Conservation (phyloP, 2,113 vertebrate genomes). For the Herpetotheres cachinnans region DNA sequence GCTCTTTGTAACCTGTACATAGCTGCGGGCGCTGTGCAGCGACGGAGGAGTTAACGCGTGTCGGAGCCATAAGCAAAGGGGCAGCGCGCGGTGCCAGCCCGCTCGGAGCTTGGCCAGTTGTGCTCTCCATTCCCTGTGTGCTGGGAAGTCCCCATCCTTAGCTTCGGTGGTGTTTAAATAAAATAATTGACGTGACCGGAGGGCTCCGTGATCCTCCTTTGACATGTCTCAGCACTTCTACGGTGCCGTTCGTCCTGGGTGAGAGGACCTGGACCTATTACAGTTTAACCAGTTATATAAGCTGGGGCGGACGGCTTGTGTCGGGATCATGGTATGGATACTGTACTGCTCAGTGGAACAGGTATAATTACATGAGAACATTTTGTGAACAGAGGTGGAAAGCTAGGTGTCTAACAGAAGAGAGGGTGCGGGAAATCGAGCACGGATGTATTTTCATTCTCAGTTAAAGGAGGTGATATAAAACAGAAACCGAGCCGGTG, state of each 20-base stretch:
- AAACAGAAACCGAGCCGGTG: background rate
- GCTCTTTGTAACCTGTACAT: background rate
- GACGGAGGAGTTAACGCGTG: too few relatives aligned
- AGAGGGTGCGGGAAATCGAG: background rate
- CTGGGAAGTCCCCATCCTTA: background rate
- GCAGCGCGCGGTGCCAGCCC: background rate
- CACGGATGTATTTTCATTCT: background rate
- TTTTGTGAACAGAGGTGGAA: background rate
- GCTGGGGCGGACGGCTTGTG: background rate
- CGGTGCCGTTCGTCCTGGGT: background rate
- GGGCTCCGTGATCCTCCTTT: background rate
- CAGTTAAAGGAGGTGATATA: background rate
- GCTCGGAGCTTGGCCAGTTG: fast-evolving
- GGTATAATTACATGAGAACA: fast-evolving
- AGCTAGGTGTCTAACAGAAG: background rate
- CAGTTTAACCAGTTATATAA: background rate
- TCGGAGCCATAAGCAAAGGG: background rate
- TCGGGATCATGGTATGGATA: background rate
- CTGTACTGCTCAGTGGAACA: background rate
- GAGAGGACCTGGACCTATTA: background rate
- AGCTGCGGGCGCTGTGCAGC: background rate
- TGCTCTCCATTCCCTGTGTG: background rate
- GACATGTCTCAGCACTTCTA: fast-evolving
- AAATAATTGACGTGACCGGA: fast-evolving
- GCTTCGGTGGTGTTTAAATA: background rate